These are phyloP conservation scores for Phyllopteryx taeniolatus DNA, from an alignment of 2,113 vertebrate species.

Conservation along the genomic window DNA sequence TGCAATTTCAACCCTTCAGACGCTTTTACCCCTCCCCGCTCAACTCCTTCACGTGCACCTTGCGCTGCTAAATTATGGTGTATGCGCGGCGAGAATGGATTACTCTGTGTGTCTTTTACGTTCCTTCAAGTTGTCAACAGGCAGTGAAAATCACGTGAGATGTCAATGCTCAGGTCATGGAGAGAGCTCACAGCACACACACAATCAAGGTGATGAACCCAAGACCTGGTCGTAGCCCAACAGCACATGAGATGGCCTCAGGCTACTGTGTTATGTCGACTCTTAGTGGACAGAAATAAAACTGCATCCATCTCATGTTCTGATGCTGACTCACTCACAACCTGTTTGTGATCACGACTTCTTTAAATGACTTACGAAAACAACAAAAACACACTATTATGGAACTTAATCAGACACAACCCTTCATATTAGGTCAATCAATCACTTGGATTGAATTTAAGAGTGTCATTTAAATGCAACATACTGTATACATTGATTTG, in stretches of 20 bases:
- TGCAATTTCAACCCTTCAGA: conserved; percentile 7
- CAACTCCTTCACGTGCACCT: conserved; percentile 12
- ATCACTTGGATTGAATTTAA: neutral
- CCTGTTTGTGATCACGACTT: neutral
- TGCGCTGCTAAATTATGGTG: neutral
- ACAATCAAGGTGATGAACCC: neutral
- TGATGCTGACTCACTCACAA: neutral
- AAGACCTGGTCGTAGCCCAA: neutral
- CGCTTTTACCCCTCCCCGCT: conserved; percentile 6
- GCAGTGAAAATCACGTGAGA: neutral
- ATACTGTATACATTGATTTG: neutral
- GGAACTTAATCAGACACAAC: neutral
- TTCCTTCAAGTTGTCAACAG: neutral
- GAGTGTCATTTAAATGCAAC: neutral
- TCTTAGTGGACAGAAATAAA: conserved; percentile 55
- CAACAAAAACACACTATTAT: neutral
- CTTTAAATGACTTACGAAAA: neutral
- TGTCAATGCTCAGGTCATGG: neutral
- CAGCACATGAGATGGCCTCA: conserved; percentile 9
- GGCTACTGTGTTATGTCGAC: conserved; percentile 56
- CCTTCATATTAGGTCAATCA: neutral
- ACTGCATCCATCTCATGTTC: conserved; percentile 30
- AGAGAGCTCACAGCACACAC: neutral
- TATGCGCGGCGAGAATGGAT: conserved; percentile 11
- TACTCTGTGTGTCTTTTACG: neutral